Evolutionary conservation across 2,113 vertebrate genomes (phyloP).

Genomic region (Bambusicola thoracicus): DNA sequence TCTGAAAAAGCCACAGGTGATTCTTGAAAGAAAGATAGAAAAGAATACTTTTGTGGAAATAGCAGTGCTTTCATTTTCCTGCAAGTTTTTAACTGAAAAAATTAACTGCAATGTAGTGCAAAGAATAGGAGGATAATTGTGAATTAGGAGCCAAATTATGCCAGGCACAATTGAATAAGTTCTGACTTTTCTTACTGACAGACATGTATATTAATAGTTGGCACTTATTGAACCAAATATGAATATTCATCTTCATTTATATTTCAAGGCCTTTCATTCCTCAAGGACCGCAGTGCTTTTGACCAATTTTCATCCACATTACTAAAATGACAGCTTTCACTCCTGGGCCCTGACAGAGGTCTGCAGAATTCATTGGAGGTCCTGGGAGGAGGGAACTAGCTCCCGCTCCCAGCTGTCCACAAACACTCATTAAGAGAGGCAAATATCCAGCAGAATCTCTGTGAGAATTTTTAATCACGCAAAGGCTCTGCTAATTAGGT

Average conservation of each 20-base stretch:
- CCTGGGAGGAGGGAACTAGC: constrained; percentile 85
- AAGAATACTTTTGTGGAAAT: background rate
- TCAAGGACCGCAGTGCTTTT: constrained; percentile 87
- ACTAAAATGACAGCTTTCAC: constrained; percentile 98
- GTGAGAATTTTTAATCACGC: constrained; percentile 99
- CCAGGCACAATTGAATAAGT: constrained; percentile 81
- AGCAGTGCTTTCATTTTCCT: background rate
- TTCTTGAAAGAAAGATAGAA: background rate
- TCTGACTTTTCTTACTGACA: constrained; percentile 89
- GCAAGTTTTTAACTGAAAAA: constrained; percentile 12
- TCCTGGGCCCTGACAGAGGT: constrained; percentile 98
- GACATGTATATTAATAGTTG: constrained; percentile 99
- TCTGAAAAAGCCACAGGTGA: constrained; percentile 52
- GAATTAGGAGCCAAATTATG: constrained; percentile 90
- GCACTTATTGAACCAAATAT: constrained; percentile 96
- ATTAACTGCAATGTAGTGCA: constrained; percentile 48
- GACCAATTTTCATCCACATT: constrained; percentile 96
- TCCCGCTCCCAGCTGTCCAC: constrained; percentile 98
- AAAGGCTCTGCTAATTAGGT: constrained; percentile 99
- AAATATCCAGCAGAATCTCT: constrained; percentile 99
- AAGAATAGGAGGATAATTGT: constrained; percentile 88
- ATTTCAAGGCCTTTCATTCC: constrained; percentile 98
- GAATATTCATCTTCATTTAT: constrained; percentile 99
- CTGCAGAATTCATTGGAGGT: constrained; percentile 92
- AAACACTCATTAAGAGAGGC: constrained; percentile 99